A percentile compares a stretch with the other conserved stretches of the same genome.
Conservation (phyloP, 2,888 invertebrate genomes). For the Melieria omissa region DNA sequence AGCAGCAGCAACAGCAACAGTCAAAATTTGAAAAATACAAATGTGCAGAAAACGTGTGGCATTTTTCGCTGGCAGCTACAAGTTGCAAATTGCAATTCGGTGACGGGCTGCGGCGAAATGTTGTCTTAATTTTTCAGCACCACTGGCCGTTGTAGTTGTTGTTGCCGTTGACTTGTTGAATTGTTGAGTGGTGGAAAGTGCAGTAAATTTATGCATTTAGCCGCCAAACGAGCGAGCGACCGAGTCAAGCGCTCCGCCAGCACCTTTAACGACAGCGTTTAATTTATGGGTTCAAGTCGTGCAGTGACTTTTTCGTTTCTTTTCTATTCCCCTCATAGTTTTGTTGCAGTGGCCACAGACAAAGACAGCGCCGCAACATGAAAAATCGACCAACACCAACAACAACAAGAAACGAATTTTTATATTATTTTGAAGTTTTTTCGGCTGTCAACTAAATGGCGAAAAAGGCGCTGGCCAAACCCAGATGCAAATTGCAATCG, state of each 20-base stretch:
- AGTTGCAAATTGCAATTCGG: slow-evolving; percentile 11
- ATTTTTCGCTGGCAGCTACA: slow-evolving; percentile 39
- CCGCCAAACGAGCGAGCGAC: neutral
- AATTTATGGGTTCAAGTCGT: slow-evolving; percentile 53
- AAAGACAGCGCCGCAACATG: neutral
- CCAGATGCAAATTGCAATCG: slow-evolving; percentile 23
- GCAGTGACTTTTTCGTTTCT: slow-evolving; percentile 30
- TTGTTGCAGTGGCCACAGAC: too few relatives aligned
- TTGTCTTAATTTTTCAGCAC: too few relatives aligned
- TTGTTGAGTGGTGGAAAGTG: slow-evolving; percentile 22
- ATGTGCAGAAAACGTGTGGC: slow-evolving; percentile 48
- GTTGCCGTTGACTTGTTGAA: slow-evolving; percentile 25
- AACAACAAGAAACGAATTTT: neutral
- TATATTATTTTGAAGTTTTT: neutral
- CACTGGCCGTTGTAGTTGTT: too few relatives aligned
- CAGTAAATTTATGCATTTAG: slow-evolving; percentile 39
- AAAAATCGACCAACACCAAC: neutral
- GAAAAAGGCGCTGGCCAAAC: slow-evolving; percentile 40
- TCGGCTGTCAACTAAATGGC: neutral
- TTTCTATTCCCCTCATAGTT: too few relatives aligned
- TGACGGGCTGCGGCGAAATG: neutral
- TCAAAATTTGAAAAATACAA: slow-evolving; percentile 42
- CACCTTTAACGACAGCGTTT: slow-evolving; percentile 50
- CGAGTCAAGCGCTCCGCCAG: neutral
- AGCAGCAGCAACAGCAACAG: too few relatives aligned